A percentile compares a stretch with the other conserved stretches of the same genome.
phyloP scores from a whole-genome alignment of 2,797 vertebrate species.

The Microctenopoma lineatum region DNA sequence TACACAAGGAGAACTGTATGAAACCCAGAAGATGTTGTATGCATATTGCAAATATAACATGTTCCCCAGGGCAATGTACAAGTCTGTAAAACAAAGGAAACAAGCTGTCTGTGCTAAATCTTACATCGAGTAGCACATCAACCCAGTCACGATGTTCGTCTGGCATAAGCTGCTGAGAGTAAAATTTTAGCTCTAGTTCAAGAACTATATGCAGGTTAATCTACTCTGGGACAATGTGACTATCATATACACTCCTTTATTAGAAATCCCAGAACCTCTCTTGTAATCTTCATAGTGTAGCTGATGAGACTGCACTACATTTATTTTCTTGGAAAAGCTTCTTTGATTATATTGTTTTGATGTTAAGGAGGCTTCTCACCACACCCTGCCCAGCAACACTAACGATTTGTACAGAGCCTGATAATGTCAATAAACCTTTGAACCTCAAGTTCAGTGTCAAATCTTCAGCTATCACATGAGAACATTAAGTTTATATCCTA shows the following conservation, averaged over 20 bases:
- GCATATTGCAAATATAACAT: not conserved
- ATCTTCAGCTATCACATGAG: slow-evolving; percentile 30
- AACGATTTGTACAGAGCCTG: slow-evolving; percentile 28
- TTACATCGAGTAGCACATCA: slow-evolving; percentile 9
- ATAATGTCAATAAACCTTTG: slow-evolving; percentile 79
- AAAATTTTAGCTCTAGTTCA: slow-evolving; percentile 13
- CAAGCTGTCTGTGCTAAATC: slow-evolving; percentile 5
- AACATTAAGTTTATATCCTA: slow-evolving; percentile 5
- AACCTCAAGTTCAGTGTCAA: slow-evolving; percentile 48
- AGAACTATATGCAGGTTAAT: not conserved
- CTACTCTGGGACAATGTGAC: not conserved
- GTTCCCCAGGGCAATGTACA: not conserved
- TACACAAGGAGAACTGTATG: slow-evolving; percentile 13
- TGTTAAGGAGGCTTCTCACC: slow-evolving; percentile 7
- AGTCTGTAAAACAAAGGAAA: slow-evolving; percentile 15
- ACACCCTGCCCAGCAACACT: slow-evolving; percentile 19
- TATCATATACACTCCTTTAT: not conserved
- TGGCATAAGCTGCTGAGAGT: slow-evolving; percentile 14
- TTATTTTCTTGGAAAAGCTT: slow-evolving; percentile 4
- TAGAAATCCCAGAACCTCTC: not conserved
- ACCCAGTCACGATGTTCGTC: slow-evolving; percentile 14
- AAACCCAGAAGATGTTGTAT: slow-evolving; percentile 7
- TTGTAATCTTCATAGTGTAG: not conserved
- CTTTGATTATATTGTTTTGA: slow-evolving; percentile 10
- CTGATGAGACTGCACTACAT: not conserved